Evolutionary conservation across 2,113 vertebrate genomes (phyloP).

Genomic region (Peromyscus polionotus): DNA sequence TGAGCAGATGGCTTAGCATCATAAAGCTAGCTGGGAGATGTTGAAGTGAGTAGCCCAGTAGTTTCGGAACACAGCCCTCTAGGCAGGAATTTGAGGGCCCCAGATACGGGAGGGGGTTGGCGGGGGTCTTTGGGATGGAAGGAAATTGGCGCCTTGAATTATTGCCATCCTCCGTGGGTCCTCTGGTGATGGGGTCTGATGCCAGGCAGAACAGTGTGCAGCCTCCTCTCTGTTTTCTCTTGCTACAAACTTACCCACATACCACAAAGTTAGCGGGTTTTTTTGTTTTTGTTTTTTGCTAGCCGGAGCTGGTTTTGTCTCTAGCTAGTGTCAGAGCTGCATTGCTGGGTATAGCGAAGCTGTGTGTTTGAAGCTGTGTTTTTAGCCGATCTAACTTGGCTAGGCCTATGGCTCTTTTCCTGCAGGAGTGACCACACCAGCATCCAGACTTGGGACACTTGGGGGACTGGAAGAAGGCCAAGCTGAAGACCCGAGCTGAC

Average conservation of each 20-base stretch:
- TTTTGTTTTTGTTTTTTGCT: background rate
- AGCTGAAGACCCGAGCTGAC: background rate
- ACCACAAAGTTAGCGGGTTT: background rate
- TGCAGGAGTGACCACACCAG: background rate
- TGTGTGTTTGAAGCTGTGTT: background rate
- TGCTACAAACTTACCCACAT: rapidly evolving
- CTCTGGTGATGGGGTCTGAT: background rate
- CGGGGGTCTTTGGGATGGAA: background rate
- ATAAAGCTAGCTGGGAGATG: background rate
- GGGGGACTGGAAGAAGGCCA: background rate
- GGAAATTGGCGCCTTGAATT: background rate
- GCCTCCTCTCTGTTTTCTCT: background rate
- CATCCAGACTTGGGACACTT: background rate
- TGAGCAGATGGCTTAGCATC: background rate
- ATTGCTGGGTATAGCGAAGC: background rate
- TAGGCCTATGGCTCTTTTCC: background rate
- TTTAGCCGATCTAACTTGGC: background rate
- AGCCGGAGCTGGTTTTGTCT: background rate
- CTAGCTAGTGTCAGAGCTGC: background rate
- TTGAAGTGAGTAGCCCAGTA: background rate
- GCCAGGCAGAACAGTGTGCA: background rate
- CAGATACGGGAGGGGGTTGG: background rate
- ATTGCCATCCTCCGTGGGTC: background rate
- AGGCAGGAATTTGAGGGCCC: background rate
- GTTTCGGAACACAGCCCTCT: background rate